Percentiles rank a stretch among this genome's conserved stretches.
Evolutionary conservation across 1,140 invertebrate species (phyloP).

Genomic region (Drosophila serrata): DNA sequence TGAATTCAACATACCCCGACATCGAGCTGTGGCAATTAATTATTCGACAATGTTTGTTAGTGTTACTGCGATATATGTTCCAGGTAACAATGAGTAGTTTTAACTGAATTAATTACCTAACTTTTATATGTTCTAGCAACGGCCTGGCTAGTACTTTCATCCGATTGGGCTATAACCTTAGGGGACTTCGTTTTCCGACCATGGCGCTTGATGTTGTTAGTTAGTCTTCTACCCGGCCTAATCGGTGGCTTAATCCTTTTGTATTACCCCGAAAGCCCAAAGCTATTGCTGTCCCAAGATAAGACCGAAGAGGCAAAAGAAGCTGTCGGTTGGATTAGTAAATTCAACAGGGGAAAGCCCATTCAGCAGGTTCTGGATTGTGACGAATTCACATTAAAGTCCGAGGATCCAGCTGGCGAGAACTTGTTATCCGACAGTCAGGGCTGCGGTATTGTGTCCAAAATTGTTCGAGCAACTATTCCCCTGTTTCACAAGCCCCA

Average conservation of each 20-base stretch:
- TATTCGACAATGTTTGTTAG: slow-evolving; percentile 82
- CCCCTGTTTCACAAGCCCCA: slow-evolving; percentile 82
- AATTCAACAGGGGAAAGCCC: slow-evolving; percentile 85
- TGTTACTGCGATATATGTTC: slow-evolving; percentile 74
- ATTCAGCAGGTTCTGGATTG: slow-evolving; percentile 48
- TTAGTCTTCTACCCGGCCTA: slow-evolving; percentile 87
- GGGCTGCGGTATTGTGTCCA: slow-evolving; percentile 66
- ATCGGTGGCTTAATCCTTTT: slow-evolving; percentile 87
- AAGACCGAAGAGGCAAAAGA: slow-evolving; percentile 85
- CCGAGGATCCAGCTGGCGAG: slow-evolving; percentile 59
- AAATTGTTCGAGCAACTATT: slow-evolving; percentile 73
- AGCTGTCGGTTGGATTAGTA: slow-evolving; percentile 86
- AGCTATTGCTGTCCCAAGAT: slow-evolving; percentile 87
- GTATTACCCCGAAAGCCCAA: slow-evolving; percentile 89
- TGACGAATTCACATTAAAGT: slow-evolving; percentile 52
- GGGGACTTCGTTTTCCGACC: slow-evolving; percentile 84
- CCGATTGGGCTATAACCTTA: slow-evolving; percentile 61
- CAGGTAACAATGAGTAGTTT: slow-evolving; percentile 49
- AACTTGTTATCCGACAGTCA: slow-evolving; percentile 39
- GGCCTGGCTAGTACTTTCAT: slow-evolving; percentile 67
- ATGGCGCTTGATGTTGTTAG: slow-evolving; percentile 89
- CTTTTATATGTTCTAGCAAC: slow-evolving; percentile 29
- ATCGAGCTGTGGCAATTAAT: slow-evolving; percentile 81
- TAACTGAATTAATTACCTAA: neutral
- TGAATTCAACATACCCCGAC: slow-evolving; percentile 86